Evolutionary conservation across 2,797 vertebrate species (phyloP).

Genomic region (Falco concolor): DNA sequence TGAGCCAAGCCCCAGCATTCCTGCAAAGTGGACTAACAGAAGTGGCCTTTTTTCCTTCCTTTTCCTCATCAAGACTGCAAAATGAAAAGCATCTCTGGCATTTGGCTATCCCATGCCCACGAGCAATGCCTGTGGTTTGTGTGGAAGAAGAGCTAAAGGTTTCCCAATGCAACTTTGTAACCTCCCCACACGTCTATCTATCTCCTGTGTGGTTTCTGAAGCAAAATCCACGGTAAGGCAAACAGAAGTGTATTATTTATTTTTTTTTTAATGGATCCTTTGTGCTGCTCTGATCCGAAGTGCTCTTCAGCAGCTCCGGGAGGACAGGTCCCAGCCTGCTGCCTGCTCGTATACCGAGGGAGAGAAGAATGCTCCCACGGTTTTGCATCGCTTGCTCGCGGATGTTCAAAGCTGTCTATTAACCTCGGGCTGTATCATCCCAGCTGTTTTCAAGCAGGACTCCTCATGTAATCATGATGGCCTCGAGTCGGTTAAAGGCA

Average conservation of each 20-base stretch:
- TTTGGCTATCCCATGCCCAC: background rate
- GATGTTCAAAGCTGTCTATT: background rate
- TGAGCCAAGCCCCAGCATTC: background rate
- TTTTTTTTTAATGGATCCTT: background rate
- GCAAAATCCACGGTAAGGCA: background rate
- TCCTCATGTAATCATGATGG: background rate
- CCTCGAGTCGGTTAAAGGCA: background rate
- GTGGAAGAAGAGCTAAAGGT: background rate
- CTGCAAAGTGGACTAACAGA: background rate
- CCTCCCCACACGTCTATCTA: background rate
- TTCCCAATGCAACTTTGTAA: background rate
- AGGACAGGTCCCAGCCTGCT: background rate
- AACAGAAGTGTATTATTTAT: background rate
- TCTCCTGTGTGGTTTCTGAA: background rate
- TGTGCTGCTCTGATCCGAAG: background rate
- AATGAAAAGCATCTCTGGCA: background rate
- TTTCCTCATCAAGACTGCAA: background rate
- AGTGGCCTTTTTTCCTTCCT: background rate
- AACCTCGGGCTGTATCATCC: accelerated
- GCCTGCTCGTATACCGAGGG: background rate
- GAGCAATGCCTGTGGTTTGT: background rate
- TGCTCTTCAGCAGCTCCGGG: background rate
- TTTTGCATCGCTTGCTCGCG: background rate
- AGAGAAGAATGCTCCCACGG: background rate
- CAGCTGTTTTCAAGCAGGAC: background rate